Conservation (phyloP, 2,113 vertebrate species). For the Brachypteracias leptosomus region DNA sequence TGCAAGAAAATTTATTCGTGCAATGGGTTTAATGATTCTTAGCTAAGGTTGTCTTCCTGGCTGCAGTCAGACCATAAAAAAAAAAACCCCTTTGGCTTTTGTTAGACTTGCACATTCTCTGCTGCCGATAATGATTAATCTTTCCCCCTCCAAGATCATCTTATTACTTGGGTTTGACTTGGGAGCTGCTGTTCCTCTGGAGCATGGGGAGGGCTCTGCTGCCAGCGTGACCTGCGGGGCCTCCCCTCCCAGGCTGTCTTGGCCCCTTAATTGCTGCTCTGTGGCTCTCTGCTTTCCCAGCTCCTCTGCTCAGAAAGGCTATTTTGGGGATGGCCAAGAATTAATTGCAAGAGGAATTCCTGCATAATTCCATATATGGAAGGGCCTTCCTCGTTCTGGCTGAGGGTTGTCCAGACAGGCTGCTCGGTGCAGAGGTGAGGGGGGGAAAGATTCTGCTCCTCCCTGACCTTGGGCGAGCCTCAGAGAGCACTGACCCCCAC, state of each 20-base stretch:
- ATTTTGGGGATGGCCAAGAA: background rate
- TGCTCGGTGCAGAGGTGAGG: background rate
- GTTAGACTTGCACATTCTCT: constrained; percentile 28
- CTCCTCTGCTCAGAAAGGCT: background rate
- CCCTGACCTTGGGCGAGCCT: background rate
- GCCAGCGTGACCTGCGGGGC: background rate
- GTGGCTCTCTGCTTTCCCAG: background rate
- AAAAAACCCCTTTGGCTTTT: constrained; percentile 50
- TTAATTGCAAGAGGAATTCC: background rate
- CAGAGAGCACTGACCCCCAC: background rate
- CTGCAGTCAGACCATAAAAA: constrained; percentile 37
- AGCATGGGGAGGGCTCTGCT: background rate
- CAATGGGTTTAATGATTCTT: constrained; percentile 56
- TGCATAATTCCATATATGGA: background rate
- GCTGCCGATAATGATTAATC: constrained; percentile 41
- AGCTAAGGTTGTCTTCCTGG: constrained; percentile 15
- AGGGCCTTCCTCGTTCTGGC: background rate
- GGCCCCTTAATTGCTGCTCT: background rate
- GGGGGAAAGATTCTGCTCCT: background rate
- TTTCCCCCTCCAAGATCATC: constrained; percentile 13
- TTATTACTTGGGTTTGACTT: constrained; percentile 37
- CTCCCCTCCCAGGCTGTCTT: background rate
- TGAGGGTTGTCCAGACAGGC: background rate
- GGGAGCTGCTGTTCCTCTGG: background rate
- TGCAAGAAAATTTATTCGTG: constrained; percentile 65